Conservation (phyloP, 2,888 invertebrate genomes). For the Habroteleia sp. region DNA sequence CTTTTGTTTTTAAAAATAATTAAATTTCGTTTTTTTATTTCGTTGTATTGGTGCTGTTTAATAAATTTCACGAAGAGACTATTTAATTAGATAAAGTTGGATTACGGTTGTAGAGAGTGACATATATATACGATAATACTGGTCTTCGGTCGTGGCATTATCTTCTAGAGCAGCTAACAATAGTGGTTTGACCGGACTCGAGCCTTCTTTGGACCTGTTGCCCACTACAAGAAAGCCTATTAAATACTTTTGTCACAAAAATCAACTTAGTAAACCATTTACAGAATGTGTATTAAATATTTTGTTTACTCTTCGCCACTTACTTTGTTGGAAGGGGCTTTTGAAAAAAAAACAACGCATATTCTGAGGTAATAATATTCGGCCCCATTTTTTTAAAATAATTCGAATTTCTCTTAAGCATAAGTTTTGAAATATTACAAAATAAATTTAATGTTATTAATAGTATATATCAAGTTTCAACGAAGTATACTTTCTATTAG, state of each 20-base stretch:
- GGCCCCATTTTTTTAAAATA: too few species aligned
- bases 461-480: neutral
- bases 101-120: neutral
- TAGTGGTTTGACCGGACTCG: slow-evolving; percentile 54
- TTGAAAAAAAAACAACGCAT: too few species aligned
- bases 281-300: slow-evolving; percentile 17
- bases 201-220: slow-evolving; percentile 47
- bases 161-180: slow-evolving; percentile 48
- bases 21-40: too few species aligned
- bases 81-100: too few species aligned
- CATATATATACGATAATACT: slow-evolving; percentile 7
- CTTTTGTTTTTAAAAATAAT: too few species aligned
- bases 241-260: slow-evolving; percentile 36
- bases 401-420: too few species aligned
- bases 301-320: slow-evolving; percentile 16
- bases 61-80: too few species aligned
- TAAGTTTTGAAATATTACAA: too few species aligned
- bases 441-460: too few species aligned
- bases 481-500: neutral
- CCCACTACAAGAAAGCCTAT: slow-evolving; percentile 39
- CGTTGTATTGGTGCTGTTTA: too few species aligned
- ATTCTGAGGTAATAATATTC: too few species aligned
- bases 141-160: slow-evolving; percentile 46
- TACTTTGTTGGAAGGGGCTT: too few species aligned
- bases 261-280: slow-evolving; percentile 32